These are phyloP conservation scores for Gadus macrocephalus DNA, from an alignment of 2,113 vertebrate genomes.

Conservation along the genomic window DNA sequence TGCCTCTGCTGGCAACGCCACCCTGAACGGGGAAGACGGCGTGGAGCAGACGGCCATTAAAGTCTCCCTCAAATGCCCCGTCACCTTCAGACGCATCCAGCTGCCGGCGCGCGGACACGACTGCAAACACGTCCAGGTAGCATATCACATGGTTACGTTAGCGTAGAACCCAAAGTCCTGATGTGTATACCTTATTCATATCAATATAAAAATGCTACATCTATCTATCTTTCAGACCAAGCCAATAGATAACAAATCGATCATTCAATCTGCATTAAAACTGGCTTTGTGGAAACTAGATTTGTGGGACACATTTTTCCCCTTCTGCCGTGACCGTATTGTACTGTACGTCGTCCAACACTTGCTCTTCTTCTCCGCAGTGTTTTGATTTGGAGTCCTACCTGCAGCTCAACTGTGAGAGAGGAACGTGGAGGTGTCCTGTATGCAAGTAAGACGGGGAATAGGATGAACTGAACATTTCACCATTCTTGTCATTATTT, in stretches of 20 bases:
- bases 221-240: no score
- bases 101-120: slow-evolving; percentile 95
- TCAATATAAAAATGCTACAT: no score
- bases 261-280: no score
- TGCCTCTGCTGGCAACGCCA: slow-evolving; percentile 89
- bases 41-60: slow-evolving; percentile 99
- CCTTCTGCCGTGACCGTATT: no score
- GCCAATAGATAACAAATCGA: no score
- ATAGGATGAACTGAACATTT: neutral
- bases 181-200: no score
- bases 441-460: slow-evolving; percentile 93
- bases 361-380: slow-evolving; percentile 58
- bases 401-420: slow-evolving; percentile 97
- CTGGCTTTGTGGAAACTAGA: no score
- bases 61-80: slow-evolving; percentile 97
- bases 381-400: slow-evolving; percentile 99
- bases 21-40: slow-evolving; percentile 94
- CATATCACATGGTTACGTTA: no score
- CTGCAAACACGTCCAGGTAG: slow-evolving; percentile 97
- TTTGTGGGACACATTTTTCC: no score
- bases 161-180: neutral
- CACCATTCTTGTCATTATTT: no score
- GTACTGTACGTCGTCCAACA: no score
- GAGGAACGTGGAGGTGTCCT: slow-evolving; percentile 98
- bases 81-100: slow-evolving; percentile 97